A percentile compares a stretch with the other conserved stretches of the same genome.
Evolutionary conservation across 1,140 invertebrate species (phyloP).

Genomic region (Drosophila simulans): DNA sequence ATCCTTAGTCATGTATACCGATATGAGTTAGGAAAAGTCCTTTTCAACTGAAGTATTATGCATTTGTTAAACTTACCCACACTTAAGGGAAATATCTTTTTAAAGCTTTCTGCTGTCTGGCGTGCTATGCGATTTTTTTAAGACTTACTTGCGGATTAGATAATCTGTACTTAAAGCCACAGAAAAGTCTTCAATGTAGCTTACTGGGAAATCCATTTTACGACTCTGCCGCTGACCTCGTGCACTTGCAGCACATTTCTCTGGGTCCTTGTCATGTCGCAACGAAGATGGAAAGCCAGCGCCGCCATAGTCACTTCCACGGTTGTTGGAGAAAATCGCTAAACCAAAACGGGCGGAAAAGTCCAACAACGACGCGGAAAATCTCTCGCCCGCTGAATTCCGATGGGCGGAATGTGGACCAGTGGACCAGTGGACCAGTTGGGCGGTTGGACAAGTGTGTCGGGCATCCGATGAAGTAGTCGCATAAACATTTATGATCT

Average conservation of each 20-base stretch:
- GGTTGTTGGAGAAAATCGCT: slow-evolving; percentile 18
- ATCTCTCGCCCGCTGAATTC: slow-evolving; percentile 10
- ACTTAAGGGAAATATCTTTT: too few relatives aligned
- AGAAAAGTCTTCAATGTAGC: slow-evolving; percentile 21
- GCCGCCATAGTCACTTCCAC: slow-evolving; percentile 14
- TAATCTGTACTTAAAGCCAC: slow-evolving; percentile 38
- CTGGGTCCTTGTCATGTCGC: slow-evolving; percentile 42
- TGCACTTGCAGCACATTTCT: slow-evolving; percentile 58
- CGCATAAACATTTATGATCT: slow-evolving; percentile 72
- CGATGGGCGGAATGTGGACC: not conserved
- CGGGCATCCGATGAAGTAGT: slow-evolving; percentile 40
- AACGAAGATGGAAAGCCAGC: slow-evolving; percentile 58
- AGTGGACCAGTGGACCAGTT: not conserved
- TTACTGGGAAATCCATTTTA: slow-evolving; percentile 36
- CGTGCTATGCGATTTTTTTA: not conserved
- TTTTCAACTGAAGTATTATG: too few relatives aligned
- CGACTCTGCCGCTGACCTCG: slow-evolving; percentile 48
- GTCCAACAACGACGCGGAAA: slow-evolving; percentile 1
- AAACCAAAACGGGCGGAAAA: slow-evolving; percentile 1
- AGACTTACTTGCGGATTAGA: slow-evolving; percentile 27
- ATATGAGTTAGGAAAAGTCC: too few relatives aligned
- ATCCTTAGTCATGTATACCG: too few relatives aligned
- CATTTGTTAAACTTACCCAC: too few relatives aligned
- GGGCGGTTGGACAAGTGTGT: slow-evolving; percentile 24
- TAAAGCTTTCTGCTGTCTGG: not conserved